Evolutionary conservation across 2,888 invertebrate genomes (phyloP), one percentile per base, ranked within the genome.

Genomic region (Mycalesis mineus): DNA sequence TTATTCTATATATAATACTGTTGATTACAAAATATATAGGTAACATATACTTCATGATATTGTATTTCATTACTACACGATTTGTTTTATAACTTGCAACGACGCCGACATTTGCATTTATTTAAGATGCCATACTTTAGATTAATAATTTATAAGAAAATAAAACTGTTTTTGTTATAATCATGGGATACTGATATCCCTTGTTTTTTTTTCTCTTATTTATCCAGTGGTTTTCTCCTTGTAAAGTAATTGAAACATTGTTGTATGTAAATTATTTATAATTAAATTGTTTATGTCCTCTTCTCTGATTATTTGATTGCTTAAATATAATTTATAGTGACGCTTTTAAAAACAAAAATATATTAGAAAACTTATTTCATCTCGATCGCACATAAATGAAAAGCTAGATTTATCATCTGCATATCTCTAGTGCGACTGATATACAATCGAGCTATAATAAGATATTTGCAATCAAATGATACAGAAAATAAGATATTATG

Each of bases 221-320:
- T 50, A 22, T 50, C 50, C 50, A 28, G 14, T 50, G 50, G n/a
- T 39, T 39, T 39, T 39, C 28, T 39, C 7, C 14, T 49, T 37
- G 14, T 39, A 50, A 50, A 39, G 11, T 50, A 50, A 28, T 51
- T 41, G 8, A 17, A 39, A 9, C 48, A 56, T 42, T 42, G 42
- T 53, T 53, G 14, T 11, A 7, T 57, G 39, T 60, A 54, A 53
- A 57, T 49, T 60, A 57, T 54, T 53, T 53, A 40, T 57, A 60
- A 8, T 50, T 49, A 39, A 50, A 50, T 14, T 50, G 39, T 50
- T 50, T 50, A 22, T 17, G 9, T 13, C 28, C 39, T 39, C 14
- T 13, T 50, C 39, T 50, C 50, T 37, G 22, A 50, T 14, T 29
- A 50, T 29, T 39, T 39, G 39, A 50, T 50, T 28, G 39, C 37